Percentiles rank a stretch among this genome's conserved stretches.
Conservation (phyloP, 1,140 invertebrate genomes). For the Homalodisca vitripennis region DNA sequence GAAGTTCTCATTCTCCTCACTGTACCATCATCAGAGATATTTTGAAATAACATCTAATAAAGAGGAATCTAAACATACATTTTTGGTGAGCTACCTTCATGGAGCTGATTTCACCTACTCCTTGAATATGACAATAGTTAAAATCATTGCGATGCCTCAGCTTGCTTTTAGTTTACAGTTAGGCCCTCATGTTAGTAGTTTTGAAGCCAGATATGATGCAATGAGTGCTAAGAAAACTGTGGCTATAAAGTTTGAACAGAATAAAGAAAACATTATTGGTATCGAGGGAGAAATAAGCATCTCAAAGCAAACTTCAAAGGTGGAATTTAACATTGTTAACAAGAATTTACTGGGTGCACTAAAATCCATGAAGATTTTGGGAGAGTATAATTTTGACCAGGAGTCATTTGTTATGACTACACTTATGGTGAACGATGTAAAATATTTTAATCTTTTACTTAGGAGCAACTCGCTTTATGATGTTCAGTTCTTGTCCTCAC, state of each 20-base stretch:
- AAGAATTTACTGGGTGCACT: not conserved
- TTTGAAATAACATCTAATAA: not conserved
- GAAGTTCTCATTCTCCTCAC: not conserved
- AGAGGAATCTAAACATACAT: not conserved
- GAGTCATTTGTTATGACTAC: not conserved
- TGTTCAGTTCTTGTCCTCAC: not conserved
- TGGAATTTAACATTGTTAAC: not conserved
- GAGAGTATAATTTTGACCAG: not conserved
- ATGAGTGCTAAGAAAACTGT: not conserved
- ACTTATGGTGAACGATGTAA: not conserved
- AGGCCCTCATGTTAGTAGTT: not conserved
- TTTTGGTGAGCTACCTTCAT: not conserved
- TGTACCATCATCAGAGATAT: not conserved
- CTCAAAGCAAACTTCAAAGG: not conserved
- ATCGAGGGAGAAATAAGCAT: not conserved
- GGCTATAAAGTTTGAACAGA: not conserved
- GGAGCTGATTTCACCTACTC: not conserved
- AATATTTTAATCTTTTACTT: constrained; percentile 7
- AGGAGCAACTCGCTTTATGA: not conserved
- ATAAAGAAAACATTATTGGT: not conserved
- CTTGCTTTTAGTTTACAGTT: not conserved
- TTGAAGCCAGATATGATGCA: not conserved
- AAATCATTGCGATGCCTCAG: not conserved
- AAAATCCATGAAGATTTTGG: not conserved
- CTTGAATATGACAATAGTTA: not conserved